Conservation (phyloP, 2,113 vertebrate species). For the Pollachius pollachius region DNA sequence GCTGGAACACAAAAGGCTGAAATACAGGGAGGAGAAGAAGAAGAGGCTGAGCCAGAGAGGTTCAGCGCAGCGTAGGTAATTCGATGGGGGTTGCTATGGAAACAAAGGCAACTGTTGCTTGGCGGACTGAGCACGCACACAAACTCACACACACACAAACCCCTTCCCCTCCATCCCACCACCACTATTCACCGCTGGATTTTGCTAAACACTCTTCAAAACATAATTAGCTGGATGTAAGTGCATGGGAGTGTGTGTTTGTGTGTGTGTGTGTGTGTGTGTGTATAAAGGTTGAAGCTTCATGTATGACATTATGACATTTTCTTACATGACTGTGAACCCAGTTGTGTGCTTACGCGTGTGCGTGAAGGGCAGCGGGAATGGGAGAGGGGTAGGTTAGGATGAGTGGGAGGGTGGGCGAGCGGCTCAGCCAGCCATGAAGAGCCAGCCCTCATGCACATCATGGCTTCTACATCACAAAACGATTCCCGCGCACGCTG, state of each 20-base stretch:
- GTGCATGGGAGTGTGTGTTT: too few relatives aligned
- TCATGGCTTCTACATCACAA: conserved; percentile 6
- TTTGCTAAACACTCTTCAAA: too few relatives aligned
- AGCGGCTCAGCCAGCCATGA: conserved; percentile 27
- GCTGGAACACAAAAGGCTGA: conserved; percentile 14
- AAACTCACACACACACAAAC: conserved; percentile 13
- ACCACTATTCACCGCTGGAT: too few relatives aligned
- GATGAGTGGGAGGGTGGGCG: not conserved
- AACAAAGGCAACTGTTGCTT: conserved; percentile 91
- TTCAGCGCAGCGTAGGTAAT: conserved; percentile 75
- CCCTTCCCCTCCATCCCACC: too few relatives aligned
- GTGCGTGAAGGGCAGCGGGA: too few relatives aligned
- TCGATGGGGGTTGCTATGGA: conserved; percentile 94
- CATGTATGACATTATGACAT: conserved; percentile 26
- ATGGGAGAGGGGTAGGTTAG: too few relatives aligned
- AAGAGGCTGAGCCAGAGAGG: conserved; percentile 69
- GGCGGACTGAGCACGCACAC: conserved; percentile 66
- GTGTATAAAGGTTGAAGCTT: conserved; percentile 13
- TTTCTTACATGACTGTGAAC: conserved; percentile 25
- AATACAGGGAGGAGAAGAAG: conserved; percentile 51
- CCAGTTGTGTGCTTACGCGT: too few relatives aligned
- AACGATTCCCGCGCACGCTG: not conserved
- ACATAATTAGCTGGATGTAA: too few relatives aligned
- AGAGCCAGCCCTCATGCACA: conserved; percentile 22
- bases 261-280: not conserved